Conservation (phyloP, 2,888 invertebrate genomes). For the Limnephilus marmoratus region DNA sequence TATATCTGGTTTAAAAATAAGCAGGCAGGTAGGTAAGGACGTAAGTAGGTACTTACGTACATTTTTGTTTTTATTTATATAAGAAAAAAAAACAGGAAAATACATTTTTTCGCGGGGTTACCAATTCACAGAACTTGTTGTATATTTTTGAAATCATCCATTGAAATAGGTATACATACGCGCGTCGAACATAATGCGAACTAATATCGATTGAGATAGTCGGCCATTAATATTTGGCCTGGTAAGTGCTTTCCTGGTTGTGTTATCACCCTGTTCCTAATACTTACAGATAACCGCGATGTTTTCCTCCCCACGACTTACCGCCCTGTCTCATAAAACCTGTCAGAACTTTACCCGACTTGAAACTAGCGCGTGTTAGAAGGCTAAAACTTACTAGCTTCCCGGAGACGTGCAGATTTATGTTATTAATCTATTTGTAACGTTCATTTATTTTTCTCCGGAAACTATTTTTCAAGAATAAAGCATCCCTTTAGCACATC, state of each 20-base stretch:
- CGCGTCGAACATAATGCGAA: no score
- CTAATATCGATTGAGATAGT: no score
- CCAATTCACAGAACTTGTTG: no score
- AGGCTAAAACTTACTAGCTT: background rate
- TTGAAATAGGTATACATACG: no score
- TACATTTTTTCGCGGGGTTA: no score
- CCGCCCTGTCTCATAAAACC: background rate
- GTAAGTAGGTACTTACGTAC: no score
- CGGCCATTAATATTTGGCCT: background rate
- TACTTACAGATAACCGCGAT: background rate
- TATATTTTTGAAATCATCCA: no score
- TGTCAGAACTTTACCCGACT: background rate
- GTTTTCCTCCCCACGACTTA: background rate
- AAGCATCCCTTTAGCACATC: background rate
- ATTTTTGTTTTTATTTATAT: no score
- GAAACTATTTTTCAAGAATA: background rate
- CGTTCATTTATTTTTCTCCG: background rate
- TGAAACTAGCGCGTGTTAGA: background rate
- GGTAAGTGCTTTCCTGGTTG: background rate
- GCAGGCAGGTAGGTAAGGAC: no score
- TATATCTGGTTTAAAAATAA: no score
- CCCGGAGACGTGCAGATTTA: background rate
- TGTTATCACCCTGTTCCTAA: background rate
- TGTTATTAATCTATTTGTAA: background rate
- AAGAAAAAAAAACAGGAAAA: no score